Evolutionary conservation across 1,140 invertebrate genomes (phyloP).

Genomic region (Calephelis nemesis): DNA sequence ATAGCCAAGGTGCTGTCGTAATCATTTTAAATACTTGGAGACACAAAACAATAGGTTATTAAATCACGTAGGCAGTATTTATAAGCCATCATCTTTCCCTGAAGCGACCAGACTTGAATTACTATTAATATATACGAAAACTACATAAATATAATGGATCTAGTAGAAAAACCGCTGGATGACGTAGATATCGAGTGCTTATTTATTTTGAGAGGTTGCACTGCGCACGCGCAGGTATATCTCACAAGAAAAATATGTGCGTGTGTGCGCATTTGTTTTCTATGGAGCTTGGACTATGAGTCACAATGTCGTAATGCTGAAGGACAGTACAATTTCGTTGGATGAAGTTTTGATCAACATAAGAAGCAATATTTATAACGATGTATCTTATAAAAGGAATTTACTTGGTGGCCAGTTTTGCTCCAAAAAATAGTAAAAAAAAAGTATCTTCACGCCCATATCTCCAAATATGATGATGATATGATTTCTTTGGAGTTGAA

Average conservation of each 20-base stretch:
- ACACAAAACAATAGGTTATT: neutral
- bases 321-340: conserved; percentile 71
- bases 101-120: conserved; percentile 41
- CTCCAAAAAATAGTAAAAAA: no score
- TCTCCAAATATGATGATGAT: no score
- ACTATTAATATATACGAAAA: conserved; percentile 4
- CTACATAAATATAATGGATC: conserved; percentile 1
- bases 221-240: conserved; percentile 48
- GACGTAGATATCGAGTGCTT: conserved; percentile 50
- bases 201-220: conserved; percentile 49
- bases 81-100: conserved; percentile 30
- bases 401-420: no score
- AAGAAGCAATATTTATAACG: conserved; percentile 38
- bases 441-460: no score
- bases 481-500: no score
- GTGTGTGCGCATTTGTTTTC: conserved; percentile 46
- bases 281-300: conserved; percentile 50
- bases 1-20: neutral
- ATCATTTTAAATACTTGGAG: neutral
- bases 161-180: conserved; percentile 51
- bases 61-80: neutral
- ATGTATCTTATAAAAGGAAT: neutral
- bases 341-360: conserved; percentile 72
- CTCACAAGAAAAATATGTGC: conserved; percentile 53
- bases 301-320: conserved; percentile 64